phyloP scores from a whole-genome alignment of 2,113 vertebrate species.

The Heptranchias perlo region DNA sequence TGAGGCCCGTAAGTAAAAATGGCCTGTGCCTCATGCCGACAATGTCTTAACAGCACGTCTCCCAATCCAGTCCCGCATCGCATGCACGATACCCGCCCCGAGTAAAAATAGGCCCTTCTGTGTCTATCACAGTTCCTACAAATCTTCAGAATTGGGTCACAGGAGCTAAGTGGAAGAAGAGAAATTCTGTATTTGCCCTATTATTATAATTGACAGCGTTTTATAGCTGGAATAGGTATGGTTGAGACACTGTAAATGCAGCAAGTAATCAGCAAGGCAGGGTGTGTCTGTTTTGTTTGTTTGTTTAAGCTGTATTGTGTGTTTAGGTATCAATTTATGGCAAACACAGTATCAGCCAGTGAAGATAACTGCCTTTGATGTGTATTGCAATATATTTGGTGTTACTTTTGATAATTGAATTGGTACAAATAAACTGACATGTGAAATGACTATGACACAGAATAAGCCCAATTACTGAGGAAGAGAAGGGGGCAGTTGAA shows the following conservation, averaged over 20 bases:
- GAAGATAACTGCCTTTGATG: background rate
- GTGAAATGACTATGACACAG: background rate
- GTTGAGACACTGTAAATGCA: background rate
- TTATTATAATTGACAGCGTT: too few species aligned
- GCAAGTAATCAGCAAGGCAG: background rate
- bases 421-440: background rate
- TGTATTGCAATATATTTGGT: background rate
- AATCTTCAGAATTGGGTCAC: background rate
- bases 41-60: too few species aligned
- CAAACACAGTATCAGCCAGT: background rate
- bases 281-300: background rate
- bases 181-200: too few species aligned
- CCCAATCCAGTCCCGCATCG: background rate
- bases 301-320: background rate
- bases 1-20: background rate
- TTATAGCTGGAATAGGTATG: too few species aligned
- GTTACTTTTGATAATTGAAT: background rate
- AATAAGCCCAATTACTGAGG: background rate
- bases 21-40: background rate
- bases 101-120: background rate
- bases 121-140: background rate
- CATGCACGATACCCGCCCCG: background rate
- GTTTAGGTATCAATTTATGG: background rate
- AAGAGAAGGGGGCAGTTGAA: background rate
- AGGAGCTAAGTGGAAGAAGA: background rate